Conservation (phyloP, 2,888 invertebrate species). For the Pristionchus exspectatus region DNA sequence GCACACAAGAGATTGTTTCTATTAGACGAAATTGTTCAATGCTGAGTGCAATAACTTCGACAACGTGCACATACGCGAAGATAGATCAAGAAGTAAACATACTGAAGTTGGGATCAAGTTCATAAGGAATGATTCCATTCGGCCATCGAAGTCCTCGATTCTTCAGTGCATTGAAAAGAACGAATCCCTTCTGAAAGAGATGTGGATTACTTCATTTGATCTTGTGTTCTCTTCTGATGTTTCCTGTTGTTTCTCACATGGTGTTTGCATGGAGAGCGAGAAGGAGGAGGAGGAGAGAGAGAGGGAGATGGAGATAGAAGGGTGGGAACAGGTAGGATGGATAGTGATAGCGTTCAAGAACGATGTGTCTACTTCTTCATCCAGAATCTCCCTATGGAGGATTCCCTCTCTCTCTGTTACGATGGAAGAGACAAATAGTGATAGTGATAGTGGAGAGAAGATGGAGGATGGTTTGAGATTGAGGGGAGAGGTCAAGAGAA, state of each 20-base stretch:
- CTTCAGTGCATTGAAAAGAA: constrained; percentile 76
- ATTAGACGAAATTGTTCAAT: not conserved
- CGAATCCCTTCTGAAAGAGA: constrained; percentile 66
- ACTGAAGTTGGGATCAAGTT: constrained; percentile 77
- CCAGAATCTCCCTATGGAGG: not conserved
- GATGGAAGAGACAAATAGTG: constrained; percentile 49
- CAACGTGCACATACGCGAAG: not conserved
- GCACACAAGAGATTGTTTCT: too few species aligned
- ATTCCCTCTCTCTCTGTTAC: constrained; percentile 48
- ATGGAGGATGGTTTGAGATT: not conserved
- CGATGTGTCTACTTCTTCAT: constrained; percentile 8
- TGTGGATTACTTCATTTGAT: too few species aligned
- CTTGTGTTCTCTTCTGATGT: not conserved
- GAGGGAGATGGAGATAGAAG: not conserved
- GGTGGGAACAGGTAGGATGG: constrained; percentile 17
- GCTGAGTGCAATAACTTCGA: not conserved
- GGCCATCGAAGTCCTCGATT: constrained; percentile 76
- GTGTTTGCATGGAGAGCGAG: constrained; percentile 12
- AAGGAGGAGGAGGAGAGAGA: constrained; percentile 17
- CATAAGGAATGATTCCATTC: constrained; percentile 75
- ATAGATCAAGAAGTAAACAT: constrained; percentile 60
- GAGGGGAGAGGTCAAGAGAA: constrained; percentile 31
- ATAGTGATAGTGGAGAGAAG: constrained; percentile 36
- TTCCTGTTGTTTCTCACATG: constrained; percentile 1
- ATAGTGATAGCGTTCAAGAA: not conserved